Conservation (phyloP, 1,140 invertebrate genomes). For the Trachymyrmex septentrionalis region DNA sequence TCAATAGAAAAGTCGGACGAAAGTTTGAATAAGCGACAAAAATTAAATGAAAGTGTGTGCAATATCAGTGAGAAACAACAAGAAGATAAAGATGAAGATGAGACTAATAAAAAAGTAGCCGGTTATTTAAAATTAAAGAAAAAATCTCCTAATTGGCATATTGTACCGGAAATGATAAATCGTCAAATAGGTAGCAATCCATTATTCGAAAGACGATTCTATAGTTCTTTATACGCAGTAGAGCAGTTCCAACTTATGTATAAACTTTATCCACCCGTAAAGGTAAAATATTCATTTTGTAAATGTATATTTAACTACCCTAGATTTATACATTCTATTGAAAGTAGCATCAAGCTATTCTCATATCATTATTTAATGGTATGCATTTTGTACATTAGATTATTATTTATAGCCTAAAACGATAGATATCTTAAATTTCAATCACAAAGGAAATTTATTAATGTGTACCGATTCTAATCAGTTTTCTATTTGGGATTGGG, state of each 20-base stretch:
- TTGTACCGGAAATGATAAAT: too few relatives aligned
- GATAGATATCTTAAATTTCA: constrained; percentile 95
- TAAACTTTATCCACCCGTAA: constrained; percentile 89
- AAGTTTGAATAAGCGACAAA: too few relatives aligned
- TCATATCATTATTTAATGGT: not conserved
- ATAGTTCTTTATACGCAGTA: constrained; percentile 93
- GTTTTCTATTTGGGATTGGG: constrained; percentile 97
- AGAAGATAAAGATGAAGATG: too few relatives aligned
- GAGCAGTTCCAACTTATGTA: constrained; percentile 93
- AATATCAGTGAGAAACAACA: too few relatives aligned
- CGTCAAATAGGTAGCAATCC: constrained; percentile 88
- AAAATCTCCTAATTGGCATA: constrained; percentile 90
- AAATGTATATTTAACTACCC: not conserved
- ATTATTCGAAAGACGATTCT: constrained; percentile 91
- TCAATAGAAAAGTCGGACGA: too few relatives aligned
- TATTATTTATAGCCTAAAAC: constrained; percentile 86
- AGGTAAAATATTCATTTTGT: constrained; percentile 70
- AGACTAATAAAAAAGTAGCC: constrained; percentile 83
- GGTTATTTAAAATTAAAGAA: constrained; percentile 87
- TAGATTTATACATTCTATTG: not conserved
- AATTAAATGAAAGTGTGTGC: too few relatives aligned
- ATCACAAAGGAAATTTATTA: constrained; percentile 91
- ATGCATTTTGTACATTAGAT: constrained; percentile 1
- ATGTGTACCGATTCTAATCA: constrained; percentile 97
- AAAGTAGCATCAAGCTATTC: not conserved